Evolutionary conservation across 2,888 invertebrate species (phyloP).

Genomic region (Capitulum mitella): DNA sequence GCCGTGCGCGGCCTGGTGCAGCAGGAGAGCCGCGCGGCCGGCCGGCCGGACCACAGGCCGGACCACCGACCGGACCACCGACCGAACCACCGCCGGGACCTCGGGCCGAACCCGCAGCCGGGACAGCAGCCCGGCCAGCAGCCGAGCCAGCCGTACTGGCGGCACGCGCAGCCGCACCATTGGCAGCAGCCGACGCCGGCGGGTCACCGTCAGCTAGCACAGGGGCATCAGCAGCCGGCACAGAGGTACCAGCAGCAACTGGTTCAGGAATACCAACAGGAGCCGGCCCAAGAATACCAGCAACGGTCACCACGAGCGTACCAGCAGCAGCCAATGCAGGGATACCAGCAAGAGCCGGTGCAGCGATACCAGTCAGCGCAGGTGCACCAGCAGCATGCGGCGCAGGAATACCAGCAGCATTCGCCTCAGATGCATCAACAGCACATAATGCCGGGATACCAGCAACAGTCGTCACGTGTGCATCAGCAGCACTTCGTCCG

Average conservation of each 20-base stretch:
- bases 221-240: too few relatives aligned
- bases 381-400: neutral
- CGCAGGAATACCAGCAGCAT: neutral
- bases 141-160: too few relatives aligned
- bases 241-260: neutral
- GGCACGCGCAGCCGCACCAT: constrained; percentile 52
- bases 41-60: too few relatives aligned
- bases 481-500: neutral
- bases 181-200: neutral
- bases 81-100: too few relatives aligned
- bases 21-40: constrained; percentile 58
- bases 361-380: neutral
- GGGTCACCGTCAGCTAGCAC: too few relatives aligned
- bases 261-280: too few relatives aligned
- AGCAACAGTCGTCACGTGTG: neutral
- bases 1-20: constrained; percentile 77
- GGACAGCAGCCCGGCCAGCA: too few relatives aligned
- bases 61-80: too few relatives aligned
- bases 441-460: neutral
- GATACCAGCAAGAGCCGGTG: neutral
- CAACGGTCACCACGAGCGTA: neutral
- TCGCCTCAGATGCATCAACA: neutral
- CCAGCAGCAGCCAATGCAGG: neutral
- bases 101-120: too few relatives aligned
- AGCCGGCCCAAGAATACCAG: neutral